Percentiles rank a stretch among this genome's conserved stretches.
These are phyloP conservation scores for Masnerella sp. DNA, from an alignment of 2,888 invertebrate species.

Conservation along the genomic window DNA sequence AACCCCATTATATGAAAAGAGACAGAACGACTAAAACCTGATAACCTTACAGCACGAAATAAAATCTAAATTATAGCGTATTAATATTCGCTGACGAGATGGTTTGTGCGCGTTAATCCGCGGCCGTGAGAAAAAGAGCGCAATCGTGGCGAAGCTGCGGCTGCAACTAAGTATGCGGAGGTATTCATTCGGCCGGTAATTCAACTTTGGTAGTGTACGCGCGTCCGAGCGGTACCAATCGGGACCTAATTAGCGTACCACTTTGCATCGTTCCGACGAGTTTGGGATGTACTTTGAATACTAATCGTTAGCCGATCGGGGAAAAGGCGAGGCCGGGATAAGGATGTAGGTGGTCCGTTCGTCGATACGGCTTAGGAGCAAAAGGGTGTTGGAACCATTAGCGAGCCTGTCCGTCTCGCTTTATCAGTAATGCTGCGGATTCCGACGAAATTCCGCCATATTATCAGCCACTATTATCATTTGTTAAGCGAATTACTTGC, in stretches of 20 bases:
- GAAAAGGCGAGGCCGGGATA: conserved; percentile 56
- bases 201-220: conserved; percentile 47
- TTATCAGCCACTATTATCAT: conserved; percentile 52
- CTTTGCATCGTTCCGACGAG: conserved; percentile 54
- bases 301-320: conserved; percentile 64
- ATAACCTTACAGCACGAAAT: too few species aligned
- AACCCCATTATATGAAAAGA: too few species aligned
- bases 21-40: too few species aligned
- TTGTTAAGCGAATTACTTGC: conserved; percentile 47
- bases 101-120: conserved; percentile 7
- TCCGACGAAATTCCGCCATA: conserved; percentile 56
- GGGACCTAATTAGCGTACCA: conserved; percentile 65
- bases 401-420: conserved; percentile 70
- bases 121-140: conserved; percentile 50
- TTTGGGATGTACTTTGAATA: conserved; percentile 64
- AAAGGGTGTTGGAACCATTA: conserved; percentile 74
- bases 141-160: conserved; percentile 24
- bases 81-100: conserved; percentile 15
- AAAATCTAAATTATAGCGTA: too few species aligned
- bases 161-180: conserved; percentile 46
- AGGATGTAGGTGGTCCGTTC: conserved; percentile 67
- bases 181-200: conserved; percentile 54
- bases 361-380: conserved; percentile 64
- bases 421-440: conserved; percentile 55
- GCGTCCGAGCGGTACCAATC: conserved; percentile 59